Conservation (phyloP, 2,113 vertebrate genomes). For the Hemicordylus capensis region DNA sequence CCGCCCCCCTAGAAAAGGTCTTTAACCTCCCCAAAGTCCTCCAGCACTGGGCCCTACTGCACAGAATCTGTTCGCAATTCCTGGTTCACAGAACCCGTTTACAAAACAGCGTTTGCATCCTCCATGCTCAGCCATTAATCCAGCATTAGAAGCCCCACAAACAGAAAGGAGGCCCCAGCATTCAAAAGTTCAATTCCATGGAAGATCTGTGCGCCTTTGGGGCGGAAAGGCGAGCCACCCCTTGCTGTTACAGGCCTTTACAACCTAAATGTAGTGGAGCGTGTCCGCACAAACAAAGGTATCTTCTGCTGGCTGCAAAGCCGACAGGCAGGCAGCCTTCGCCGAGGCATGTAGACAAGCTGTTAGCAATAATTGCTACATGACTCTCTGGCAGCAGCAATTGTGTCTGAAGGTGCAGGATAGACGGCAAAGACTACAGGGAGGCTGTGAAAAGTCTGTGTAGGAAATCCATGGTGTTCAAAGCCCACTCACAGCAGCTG, state of each 20-base stretch:
- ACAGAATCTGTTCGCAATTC: too few species aligned
- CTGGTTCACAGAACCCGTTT: too few species aligned
- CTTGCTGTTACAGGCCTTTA: background rate
- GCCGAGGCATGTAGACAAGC: constrained; percentile 51
- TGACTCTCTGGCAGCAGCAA: constrained; percentile 42
- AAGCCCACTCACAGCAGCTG: background rate
- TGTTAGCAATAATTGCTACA: constrained; percentile 61
- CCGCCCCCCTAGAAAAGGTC: background rate
- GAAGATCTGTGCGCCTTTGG: background rate
- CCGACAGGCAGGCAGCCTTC: constrained; percentile 2
- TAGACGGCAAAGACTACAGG: background rate
- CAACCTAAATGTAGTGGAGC: background rate
- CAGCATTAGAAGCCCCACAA: background rate
- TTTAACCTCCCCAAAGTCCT: background rate
- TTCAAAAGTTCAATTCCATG: background rate
- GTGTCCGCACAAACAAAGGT: background rate
- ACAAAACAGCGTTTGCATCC: background rate
- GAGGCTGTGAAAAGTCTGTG: constrained; percentile 14
- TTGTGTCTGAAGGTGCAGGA: constrained; percentile 42
- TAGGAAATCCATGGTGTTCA: background rate
- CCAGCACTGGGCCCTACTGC: background rate
- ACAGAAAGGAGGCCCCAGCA: background rate
- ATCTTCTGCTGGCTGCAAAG: accelerated
- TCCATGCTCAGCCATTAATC: background rate
- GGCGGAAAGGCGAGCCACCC: background rate